Evolutionary conservation across 2,113 vertebrate genomes (phyloP).

Genomic region (Callorhinus ursinus): DNA sequence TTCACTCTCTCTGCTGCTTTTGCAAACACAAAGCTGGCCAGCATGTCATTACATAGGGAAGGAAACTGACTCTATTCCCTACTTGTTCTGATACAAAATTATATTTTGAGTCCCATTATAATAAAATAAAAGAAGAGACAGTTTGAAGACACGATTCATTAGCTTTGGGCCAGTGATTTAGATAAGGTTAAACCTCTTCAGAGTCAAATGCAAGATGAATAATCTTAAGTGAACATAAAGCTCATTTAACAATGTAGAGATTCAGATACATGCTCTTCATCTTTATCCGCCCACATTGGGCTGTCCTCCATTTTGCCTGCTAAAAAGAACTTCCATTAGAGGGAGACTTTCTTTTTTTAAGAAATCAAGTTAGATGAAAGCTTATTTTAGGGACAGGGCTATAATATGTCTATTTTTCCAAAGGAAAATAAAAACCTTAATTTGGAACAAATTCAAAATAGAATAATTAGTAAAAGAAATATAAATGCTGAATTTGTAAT

Average conservation of each 20-base stretch:
- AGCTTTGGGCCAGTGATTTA: slow-evolving; percentile 75
- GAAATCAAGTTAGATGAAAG: slow-evolving; percentile 11
- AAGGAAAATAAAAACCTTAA: slow-evolving; percentile 47
- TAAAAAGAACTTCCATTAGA: neutral
- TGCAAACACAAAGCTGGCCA: slow-evolving; percentile 33
- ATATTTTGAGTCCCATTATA: slow-evolving; percentile 78
- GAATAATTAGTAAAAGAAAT: slow-evolving; percentile 54
- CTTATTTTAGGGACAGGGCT: neutral
- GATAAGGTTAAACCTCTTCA: slow-evolving; percentile 76
- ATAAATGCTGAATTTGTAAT: slow-evolving; percentile 45
- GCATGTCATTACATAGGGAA: slow-evolving; percentile 62
- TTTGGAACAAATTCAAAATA: slow-evolving; percentile 56
- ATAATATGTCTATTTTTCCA: slow-evolving; percentile 9
- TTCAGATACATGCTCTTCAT: neutral
- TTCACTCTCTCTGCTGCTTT: neutral
- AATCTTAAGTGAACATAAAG: slow-evolving; percentile 44
- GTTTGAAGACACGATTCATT: slow-evolving; percentile 73
- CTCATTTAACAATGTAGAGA: slow-evolving; percentile 37
- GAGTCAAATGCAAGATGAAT: slow-evolving; percentile 74
- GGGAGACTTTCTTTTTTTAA: neutral
- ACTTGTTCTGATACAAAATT: slow-evolving; percentile 69
- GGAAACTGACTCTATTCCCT: slow-evolving; percentile 80
- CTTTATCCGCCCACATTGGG: neutral
- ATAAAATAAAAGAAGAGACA: slow-evolving; percentile 76
- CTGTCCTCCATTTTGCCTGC: neutral